Base-by-base conservation (phyloP, 2,113 vertebrate genomes). In the Picathartes gymnocephalus region DNA sequence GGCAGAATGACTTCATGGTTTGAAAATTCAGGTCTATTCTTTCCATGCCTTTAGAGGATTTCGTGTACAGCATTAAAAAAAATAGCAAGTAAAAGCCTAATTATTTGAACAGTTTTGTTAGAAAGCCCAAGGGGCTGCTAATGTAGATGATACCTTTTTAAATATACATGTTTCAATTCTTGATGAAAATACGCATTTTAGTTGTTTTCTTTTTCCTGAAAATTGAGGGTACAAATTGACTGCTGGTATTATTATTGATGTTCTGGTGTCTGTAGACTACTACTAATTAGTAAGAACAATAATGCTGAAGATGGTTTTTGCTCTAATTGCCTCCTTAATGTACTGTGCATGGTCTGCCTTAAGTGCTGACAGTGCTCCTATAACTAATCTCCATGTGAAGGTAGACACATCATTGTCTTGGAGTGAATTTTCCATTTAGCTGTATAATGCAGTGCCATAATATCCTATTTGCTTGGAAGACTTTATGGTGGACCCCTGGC, bases 211-310 rank as follows among this genome's bases (percentile, higher is more conserved):
- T 96, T 93, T 72, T 65, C 58, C 86, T 82, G 73, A 50, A 90
- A 93, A 47, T 62, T 93, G 60, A 89, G 66, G 90, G 74, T 88
- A 90, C 54, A 71, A 91, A 96, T 95, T 92, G 96, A 35, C 78
- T 89, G n/a, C 89, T 97, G 45, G 6, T 96, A 61, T 95, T 94
- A 82, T 96, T 96, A 81, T 92, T 94, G 85, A 93, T 95, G 60
- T 74, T 92, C 86, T 93, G 95, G 51, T 82, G 45, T 90, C 90
- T 87, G 76, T 91, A 82, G 90, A 95, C 93, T 94, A n/a, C 88
- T 85, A 69, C 92, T 98, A 96, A 97, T 97, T 97, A 93, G 95
- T 93, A 95, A 97, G 92, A 96, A 94, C 96, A 97, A 95, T 96
- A 96, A 97, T 94, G 95, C 90, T 97, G 95, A 90, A 95, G 74